Conservation (phyloP, 2,113 vertebrate genomes). For the Rhabdornis inornatus region DNA sequence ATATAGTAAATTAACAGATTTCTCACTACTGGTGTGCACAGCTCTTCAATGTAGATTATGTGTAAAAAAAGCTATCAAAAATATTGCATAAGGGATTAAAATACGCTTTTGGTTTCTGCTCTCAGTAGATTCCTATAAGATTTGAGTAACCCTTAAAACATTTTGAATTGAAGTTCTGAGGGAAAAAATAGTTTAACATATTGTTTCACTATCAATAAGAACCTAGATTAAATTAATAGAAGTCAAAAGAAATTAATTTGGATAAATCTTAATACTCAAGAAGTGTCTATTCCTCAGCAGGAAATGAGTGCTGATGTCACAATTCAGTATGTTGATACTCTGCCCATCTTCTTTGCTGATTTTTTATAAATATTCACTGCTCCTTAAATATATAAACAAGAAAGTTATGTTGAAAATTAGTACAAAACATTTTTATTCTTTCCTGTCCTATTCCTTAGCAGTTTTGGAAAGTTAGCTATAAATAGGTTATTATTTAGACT, state of each 20-base stretch:
- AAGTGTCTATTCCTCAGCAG: not conserved
- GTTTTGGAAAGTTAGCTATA: not conserved
- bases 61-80: not conserved
- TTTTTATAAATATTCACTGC: not conserved
- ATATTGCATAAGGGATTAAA: not conserved
- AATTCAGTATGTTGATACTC: not conserved
- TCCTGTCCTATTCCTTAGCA: not conserved
- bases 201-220: not conserved
- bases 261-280: not conserved
- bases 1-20: not conserved
- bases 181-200: not conserved
- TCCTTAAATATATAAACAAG: not conserved
- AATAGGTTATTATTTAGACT: not conserved
- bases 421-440: not conserved
- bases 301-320: not conserved
- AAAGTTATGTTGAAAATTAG: not conserved
- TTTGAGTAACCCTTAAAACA: not conserved
- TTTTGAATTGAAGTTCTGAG: not conserved
- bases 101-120: not conserved
- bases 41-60: not conserved
- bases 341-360: not conserved
- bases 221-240: not conserved
- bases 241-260: not conserved
- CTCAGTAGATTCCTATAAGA: not conserved
- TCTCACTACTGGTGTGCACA: not conserved